A percentile compares a stretch with the other conserved stretches of the same genome.
phyloP scores from a whole-genome alignment of 2,797 vertebrate genomes.

The Adelosebastes latens region DNA sequence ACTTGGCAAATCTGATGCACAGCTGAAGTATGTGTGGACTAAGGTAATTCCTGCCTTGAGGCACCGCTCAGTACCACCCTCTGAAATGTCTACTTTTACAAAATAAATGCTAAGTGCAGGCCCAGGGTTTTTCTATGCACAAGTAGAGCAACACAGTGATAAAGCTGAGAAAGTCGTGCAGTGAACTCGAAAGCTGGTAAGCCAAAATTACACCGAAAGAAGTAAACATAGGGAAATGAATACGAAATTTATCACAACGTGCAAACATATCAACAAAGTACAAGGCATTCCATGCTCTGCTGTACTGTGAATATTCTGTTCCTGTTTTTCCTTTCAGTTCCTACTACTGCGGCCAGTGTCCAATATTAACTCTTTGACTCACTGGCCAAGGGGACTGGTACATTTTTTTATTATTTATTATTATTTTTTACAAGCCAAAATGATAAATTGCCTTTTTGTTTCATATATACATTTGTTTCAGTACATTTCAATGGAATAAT shows the following conservation, averaged over 20 bases:
- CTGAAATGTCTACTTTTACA: constrained; percentile 22
- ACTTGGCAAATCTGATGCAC: constrained; percentile 41
- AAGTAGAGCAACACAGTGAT: background rate
- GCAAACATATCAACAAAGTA: background rate
- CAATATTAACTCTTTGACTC: too few species aligned
- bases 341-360: background rate
- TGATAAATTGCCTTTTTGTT: too few species aligned
- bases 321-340: background rate
- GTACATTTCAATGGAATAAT: too few species aligned
- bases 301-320: background rate
- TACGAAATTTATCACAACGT: background rate
- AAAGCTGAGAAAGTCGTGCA: background rate
- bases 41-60: constrained; percentile 48
- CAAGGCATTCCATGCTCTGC: background rate
- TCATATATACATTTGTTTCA: too few species aligned
- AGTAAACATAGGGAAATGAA: background rate
- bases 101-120: constrained; percentile 23
- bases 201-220: background rate
- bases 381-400: too few species aligned
- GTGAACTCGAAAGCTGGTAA: background rate
- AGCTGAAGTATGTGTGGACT: constrained; percentile 39
- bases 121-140: background rate
- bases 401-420: too few species aligned
- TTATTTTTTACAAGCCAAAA: too few species aligned
- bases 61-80: constrained; percentile 23